Evolutionary conservation across 1,140 invertebrate genomes (phyloP).

Genomic region (Drosophila miranda): DNA sequence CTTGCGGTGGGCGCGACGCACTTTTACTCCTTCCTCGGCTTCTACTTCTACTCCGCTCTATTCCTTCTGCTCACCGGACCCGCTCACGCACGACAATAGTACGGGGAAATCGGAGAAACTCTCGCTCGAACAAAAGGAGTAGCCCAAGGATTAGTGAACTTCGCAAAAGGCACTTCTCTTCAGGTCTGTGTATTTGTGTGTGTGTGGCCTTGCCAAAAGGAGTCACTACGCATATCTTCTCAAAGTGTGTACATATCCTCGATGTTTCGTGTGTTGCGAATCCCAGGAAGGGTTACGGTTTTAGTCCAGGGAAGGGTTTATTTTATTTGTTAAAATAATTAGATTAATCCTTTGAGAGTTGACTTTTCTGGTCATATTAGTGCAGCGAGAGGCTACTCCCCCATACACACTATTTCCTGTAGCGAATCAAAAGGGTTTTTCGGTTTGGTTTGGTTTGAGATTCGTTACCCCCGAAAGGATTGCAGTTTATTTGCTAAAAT

Average conservation of each 20-base stretch:
- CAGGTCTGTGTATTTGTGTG: not conserved
- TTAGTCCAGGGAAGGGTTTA: constrained; percentile 45
- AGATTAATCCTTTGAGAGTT: constrained; percentile 70
- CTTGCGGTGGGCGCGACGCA: constrained; percentile 78
- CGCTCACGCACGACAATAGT: constrained; percentile 41
- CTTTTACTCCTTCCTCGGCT: constrained; percentile 63
- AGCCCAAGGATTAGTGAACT: constrained; percentile 40
- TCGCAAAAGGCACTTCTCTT: constrained; percentile 1
- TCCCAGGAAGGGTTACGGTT: constrained; percentile 30
- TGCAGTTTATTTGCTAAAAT: constrained; percentile 74
- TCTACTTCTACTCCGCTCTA: not conserved
- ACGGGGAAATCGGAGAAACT: constrained; percentile 49
- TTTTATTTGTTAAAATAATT: constrained; percentile 80
- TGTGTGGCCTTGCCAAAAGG: constrained; percentile 32
- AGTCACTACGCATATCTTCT: not conserved
- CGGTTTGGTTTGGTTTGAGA: constrained; percentile 3
- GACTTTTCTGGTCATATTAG: constrained; percentile 51
- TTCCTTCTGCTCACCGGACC: not conserved
- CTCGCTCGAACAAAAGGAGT: constrained; percentile 36
- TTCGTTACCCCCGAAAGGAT: constrained; percentile 45
- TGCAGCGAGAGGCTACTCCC: constrained; percentile 45
- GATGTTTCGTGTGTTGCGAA: constrained; percentile 37
- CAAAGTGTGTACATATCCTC: not conserved
- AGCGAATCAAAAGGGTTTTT: constrained; percentile 54
- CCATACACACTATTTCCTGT: constrained; percentile 33